phyloP scores from a whole-genome alignment of 2,888 invertebrate genomes.

The Epirrhoe tristata region DNA sequence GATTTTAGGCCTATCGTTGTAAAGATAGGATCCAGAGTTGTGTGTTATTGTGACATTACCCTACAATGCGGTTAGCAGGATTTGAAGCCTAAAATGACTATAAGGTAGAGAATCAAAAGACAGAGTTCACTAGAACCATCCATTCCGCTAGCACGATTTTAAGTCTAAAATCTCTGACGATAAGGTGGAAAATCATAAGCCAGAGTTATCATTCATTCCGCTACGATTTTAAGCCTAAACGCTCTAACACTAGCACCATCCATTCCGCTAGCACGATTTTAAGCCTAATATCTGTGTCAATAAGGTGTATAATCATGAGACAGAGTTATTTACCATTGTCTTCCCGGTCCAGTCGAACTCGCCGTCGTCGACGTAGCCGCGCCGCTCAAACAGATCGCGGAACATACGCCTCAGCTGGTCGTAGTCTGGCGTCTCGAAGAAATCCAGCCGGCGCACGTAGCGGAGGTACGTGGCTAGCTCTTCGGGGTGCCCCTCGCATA shows the following conservation, averaged over 20 bases:
- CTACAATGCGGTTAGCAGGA: too few species aligned
- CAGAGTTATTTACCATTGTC: conserved; percentile 85
- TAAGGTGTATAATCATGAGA: conserved; percentile 24
- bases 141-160: too few species aligned
- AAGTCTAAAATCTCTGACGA: background rate
- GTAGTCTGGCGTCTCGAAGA: conserved; percentile 99
- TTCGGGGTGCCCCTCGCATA: conserved; percentile 95
- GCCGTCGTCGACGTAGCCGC: conserved; percentile 95
- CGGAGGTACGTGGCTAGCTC: conserved; percentile 99
- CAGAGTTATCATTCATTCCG: too few species aligned
- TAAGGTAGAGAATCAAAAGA: too few species aligned
- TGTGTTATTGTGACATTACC: too few species aligned
- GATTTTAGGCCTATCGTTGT: too few species aligned
- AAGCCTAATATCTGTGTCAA: background rate
- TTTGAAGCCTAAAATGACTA: too few species aligned
- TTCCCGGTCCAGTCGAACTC: conserved; percentile 99
- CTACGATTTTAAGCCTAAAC: too few species aligned
- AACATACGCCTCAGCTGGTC: conserved; percentile 98
- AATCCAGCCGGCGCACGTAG: conserved; percentile 98
- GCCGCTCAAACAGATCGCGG: conserved; percentile 95
- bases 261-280: background rate
- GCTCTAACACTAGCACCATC: background rate
- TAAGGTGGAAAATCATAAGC: too few species aligned
- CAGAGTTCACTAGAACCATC: too few species aligned
- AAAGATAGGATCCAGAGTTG: too few species aligned